Evolutionary conservation across 2,113 vertebrate genomes (phyloP).

Genomic region (Hippopotamus amphibius): DNA sequence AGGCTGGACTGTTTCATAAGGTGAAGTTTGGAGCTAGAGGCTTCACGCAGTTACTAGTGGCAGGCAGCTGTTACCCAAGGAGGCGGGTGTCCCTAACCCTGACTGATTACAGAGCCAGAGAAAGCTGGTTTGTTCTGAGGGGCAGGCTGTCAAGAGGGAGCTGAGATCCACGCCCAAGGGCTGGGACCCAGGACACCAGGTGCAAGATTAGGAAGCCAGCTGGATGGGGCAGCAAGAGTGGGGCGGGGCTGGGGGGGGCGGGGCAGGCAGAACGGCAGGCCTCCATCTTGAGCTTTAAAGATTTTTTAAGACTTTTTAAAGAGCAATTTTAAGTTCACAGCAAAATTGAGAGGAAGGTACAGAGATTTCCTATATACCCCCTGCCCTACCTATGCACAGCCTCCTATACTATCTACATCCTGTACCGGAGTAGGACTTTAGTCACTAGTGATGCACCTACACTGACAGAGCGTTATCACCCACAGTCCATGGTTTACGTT

Average conservation of each 20-base stretch:
- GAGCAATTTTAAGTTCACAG: neutral
- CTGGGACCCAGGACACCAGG: neutral
- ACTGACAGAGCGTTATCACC: neutral
- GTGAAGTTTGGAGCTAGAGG: neutral
- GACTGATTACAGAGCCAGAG: neutral
- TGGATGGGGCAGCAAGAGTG: neutral
- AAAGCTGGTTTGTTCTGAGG: neutral
- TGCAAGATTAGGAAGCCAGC: neutral
- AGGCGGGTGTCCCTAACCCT: neutral
- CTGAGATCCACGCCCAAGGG: neutral
- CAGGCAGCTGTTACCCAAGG: neutral
- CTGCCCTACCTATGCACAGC: no score
- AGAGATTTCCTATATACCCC: neutral
- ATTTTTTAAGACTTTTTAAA: neutral
- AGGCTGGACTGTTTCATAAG: neutral
- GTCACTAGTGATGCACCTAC: neutral
- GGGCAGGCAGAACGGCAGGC: neutral
- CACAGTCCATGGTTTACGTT: neutral
- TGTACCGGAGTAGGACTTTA: neutral
- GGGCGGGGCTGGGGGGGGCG: no score
- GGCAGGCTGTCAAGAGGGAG: neutral
- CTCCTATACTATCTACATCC: neutral
- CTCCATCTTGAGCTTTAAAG: neutral
- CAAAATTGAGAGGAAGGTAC: neutral
- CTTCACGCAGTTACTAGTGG: rapidly evolving